Percentiles rank a stretch among this genome's conserved stretches.
Evolutionary conservation across 2,888 invertebrate species (phyloP).

Genomic region (Ceraclea dissimilis): DNA sequence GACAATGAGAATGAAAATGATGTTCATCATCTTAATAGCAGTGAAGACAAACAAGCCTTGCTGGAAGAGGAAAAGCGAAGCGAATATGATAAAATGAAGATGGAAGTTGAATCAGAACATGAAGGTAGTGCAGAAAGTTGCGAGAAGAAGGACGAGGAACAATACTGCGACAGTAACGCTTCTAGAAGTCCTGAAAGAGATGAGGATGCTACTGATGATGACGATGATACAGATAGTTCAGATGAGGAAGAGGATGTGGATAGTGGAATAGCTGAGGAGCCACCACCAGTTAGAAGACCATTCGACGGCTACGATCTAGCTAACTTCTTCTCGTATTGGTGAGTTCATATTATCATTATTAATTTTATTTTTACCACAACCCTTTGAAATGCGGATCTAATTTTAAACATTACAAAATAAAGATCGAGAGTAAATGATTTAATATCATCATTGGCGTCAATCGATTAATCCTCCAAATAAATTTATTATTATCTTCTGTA

Average conservation of each 20-base stretch:
- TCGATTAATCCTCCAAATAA: too few species aligned
- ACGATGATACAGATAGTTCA: constrained; percentile 8
- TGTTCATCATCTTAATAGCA: too few species aligned
- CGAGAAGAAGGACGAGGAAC: not conserved
- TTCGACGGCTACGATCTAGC: constrained; percentile 24
- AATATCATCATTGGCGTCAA: too few species aligned
- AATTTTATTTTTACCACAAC: not conserved
- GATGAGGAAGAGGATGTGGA: constrained; percentile 25
- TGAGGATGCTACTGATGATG: constrained; percentile 5
- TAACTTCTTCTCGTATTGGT: constrained; percentile 24
- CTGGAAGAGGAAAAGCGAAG: not conserved
- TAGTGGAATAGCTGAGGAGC: constrained; percentile 25
- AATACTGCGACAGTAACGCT: constrained; percentile 1
- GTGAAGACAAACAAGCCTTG: not conserved
- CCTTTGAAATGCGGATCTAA: too few species aligned
- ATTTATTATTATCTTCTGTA: too few species aligned
- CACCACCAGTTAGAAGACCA: constrained; percentile 15
- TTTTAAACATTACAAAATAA: too few species aligned
- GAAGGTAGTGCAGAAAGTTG: not conserved
- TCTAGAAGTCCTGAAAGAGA: constrained; percentile 12
- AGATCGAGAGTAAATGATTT: too few species aligned
- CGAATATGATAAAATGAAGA: not conserved
- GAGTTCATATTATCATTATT: constrained; percentile 6
- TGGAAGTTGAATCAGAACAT: not conserved
- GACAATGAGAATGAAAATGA: too few species aligned